Evolutionary conservation across 2,888 invertebrate genomes (phyloP), one percentile per base, ranked within the genome.

Genomic region (Ennomos erosarius): DNA sequence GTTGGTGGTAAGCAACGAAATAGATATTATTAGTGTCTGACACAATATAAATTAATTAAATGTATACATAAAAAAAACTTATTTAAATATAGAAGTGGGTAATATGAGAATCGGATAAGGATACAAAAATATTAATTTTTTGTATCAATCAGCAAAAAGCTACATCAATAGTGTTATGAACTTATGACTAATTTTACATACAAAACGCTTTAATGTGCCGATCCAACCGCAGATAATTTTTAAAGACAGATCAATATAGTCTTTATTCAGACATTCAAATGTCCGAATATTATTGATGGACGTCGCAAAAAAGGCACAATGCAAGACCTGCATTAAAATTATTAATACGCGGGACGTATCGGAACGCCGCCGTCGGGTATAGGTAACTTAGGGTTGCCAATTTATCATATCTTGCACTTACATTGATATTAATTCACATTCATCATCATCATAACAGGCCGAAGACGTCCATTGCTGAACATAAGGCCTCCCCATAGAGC

Each of bases 281-380:
- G 90, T 89, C 88, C 83, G 79, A 86, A 87, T 83, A 85, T 84
- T 87, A 90, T 90, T 90, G 90, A 92, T 90, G 88, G 83, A 83
- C 84, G 75, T 84, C 77, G 82, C 82, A 81, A 84, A 85, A 85
- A 85, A 81, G 77, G 76, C 79, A 88, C 86, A 90, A 87, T 85
- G 84, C 84, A 82, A 75, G 86, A 87, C 84, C 85, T 89, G 89
- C 84, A 88, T 89, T 89, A 90, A 91, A 88, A 90, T 84, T 87
- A 87, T 85, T 88, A 90, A 90, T 90, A 86, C 81, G 82, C 86
- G 87, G 47, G 88, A 88, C 79, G 86, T 76, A 78, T 78, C 74
- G 76, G 64, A 74, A 65, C 64, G 76, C 75, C 37, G 64, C 75
- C 71, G 68, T 65, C 74, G 75, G 76, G 67, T 59, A n/a, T n/a